Base-by-base conservation (phyloP, 2,797 vertebrate species). In the Melanogrammus aeglefinus region DNA sequence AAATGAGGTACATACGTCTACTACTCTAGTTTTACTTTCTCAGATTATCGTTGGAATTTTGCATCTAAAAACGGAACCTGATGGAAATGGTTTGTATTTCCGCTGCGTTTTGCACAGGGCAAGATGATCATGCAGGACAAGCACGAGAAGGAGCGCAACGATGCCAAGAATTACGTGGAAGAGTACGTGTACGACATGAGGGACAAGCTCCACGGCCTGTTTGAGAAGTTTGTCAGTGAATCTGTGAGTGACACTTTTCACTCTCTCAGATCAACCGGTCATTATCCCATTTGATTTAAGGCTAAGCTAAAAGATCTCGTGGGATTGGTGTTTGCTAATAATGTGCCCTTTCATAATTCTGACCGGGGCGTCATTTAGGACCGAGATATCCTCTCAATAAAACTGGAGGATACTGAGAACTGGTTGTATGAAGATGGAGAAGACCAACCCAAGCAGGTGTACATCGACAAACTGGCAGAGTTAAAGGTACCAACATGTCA, bases 61-160 rank as follows among this genome's bases (percentile, higher is more conserved):
- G 27, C 21, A 6, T 31, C 10, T 70, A 70, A 9, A 71, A 14
- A 31, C 70, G 4, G 63, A 12, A 6, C 29, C 29, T 18, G 27
- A 18, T 31, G 13, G 21, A 44, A 73, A 72, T 8, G 36, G 5
- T 24, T n/a, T 27, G 57, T 70, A 82, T 79, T 36, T 76, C 84
- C 77, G 81, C 80, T 84, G 75, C 39, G 0, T 81, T 80, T 33
- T 85, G 73, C 33, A 44, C 85, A 99, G 97, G 98, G 98, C 33
- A 99, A 99, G 90, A 99, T 99, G 98, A 97, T 99, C 84, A 99
- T 99, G 98, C 98, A 99, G 90, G 98, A 99, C 90, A 99, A 99
- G 84, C 92, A 99, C 86, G 98, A 99, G 92, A 99, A 99, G 77
- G 98, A 99, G 89, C 93, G 97, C 80, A 99, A 97, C 14, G 98